Percentiles rank a stretch among this genome's conserved stretches.
Conservation (phyloP, 2,113 vertebrate genomes). For the Oriolus oriolus region DNA sequence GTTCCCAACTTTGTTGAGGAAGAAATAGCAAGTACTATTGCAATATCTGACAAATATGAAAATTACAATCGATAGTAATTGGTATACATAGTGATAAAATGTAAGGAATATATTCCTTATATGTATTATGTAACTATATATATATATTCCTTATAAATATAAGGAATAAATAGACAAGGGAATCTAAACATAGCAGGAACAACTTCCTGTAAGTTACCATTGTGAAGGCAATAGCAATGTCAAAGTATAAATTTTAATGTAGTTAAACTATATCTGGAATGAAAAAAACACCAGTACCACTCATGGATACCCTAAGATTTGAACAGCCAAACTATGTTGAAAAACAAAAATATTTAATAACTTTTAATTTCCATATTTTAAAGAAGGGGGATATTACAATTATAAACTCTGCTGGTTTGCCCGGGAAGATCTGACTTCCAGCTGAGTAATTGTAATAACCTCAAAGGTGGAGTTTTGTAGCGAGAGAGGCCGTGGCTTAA, state of each 20-base stretch:
- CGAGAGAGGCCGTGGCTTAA: too few species aligned
- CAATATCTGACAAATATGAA: not conserved
- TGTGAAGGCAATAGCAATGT: not conserved
- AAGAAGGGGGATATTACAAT: rapidly evolving
- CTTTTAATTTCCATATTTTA: not conserved
- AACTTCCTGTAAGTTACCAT: not conserved
- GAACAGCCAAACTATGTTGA: not conserved
- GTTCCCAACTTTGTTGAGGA: not conserved
- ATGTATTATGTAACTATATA: too few species aligned
- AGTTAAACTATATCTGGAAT: not conserved
- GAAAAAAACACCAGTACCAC: not conserved
- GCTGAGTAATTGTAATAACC: too few species aligned
- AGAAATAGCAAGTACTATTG: not conserved
- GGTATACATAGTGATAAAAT: not conserved
- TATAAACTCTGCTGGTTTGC: too few species aligned
- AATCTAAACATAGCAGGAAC: not conserved
- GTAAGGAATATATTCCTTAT: too few species aligned
- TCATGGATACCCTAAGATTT: not conserved
- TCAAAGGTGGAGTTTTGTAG: too few species aligned
- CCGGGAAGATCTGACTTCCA: too few species aligned
- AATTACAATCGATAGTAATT: not conserved
- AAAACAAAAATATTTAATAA: not conserved
- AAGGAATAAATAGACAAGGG: not conserved
- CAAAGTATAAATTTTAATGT: not conserved
- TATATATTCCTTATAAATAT: not conserved